Evolutionary conservation across 1,140 invertebrate species (phyloP).

Genomic region (Bactericera cockerelli): DNA sequence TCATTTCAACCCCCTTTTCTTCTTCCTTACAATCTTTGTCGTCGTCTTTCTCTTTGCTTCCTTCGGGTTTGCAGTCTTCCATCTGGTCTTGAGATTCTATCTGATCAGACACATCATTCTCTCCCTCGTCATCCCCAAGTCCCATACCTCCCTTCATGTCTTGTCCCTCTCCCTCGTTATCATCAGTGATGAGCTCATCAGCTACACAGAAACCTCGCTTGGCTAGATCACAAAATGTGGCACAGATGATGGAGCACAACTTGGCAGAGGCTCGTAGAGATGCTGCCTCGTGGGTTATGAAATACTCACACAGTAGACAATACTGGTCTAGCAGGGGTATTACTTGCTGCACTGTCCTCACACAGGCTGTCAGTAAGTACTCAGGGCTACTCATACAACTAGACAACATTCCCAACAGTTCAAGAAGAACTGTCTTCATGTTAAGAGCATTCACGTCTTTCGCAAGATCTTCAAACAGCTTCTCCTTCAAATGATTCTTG

Average conservation of each 20-base stretch:
- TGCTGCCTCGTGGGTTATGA: slow-evolving; percentile 55
- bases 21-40: slow-evolving; percentile 76
- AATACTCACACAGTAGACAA: slow-evolving; percentile 53
- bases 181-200: slow-evolving; percentile 53
- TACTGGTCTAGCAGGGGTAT: slow-evolving; percentile 67
- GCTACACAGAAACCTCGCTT: slow-evolving; percentile 82
- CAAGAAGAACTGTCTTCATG: slow-evolving; percentile 29
- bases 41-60: slow-evolving; percentile 51
- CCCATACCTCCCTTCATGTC: slow-evolving; percentile 51
- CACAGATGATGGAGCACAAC: slow-evolving; percentile 63
- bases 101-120: slow-evolving; percentile 85
- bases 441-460: slow-evolving; percentile 39
- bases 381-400: neutral
- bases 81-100: slow-evolving; percentile 90
- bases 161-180: slow-evolving; percentile 42
- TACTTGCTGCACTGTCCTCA: neutral
- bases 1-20: slow-evolving; percentile 88
- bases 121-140: slow-evolving; percentile 80
- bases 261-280: slow-evolving; percentile 63
- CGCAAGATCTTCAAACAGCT: slow-evolving; percentile 40
- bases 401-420: neutral
- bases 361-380: neutral
- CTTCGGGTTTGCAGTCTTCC: slow-evolving; percentile 67
- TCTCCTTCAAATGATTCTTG: slow-evolving; percentile 44
- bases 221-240: slow-evolving; percentile 69